Evolutionary conservation across 2,888 invertebrate genomes (phyloP).

Genomic region (Apodemia duryi): DNA sequence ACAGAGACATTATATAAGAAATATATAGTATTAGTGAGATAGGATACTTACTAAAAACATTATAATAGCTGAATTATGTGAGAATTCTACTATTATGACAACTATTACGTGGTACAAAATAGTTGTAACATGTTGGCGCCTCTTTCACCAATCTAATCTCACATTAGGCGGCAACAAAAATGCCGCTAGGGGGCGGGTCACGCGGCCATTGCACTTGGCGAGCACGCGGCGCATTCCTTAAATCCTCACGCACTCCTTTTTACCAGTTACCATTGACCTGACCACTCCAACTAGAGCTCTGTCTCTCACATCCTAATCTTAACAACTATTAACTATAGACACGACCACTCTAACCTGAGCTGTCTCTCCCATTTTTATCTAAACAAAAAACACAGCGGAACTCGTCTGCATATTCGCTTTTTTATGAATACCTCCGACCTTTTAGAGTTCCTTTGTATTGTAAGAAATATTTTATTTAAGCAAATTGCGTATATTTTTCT

Average conservation of each 20-base stretch:
- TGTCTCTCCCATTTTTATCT: constrained; percentile 37
- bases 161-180: constrained; percentile 65
- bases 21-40: too few relatives aligned
- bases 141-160: constrained; percentile 46
- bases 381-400: constrained; percentile 40
- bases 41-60: too few relatives aligned
- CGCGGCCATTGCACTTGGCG: constrained; percentile 75
- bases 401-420: constrained; percentile 31
- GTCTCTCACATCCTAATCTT: constrained; percentile 37
- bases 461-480: neutral
- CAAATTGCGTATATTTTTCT: too few relatives aligned
- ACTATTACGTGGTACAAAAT: constrained; percentile 8
- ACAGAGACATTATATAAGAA: too few relatives aligned
- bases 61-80: too few relatives aligned
- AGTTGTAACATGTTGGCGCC: constrained; percentile 27
- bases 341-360: constrained; percentile 53
- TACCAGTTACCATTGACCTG: constrained; percentile 56
- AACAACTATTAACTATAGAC: constrained; percentile 48
- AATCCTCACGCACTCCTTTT: constrained; percentile 69
- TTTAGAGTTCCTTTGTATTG: neutral
- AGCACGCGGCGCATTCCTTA: constrained; percentile 65
- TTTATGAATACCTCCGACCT: constrained; percentile 32
- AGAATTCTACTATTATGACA: constrained; percentile 15
- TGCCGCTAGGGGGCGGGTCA: constrained; percentile 63
- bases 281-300: constrained; percentile 51